These are phyloP conservation scores for Ooceraea biroi DNA, from an alignment of 1,140 invertebrate species.

Conservation along the genomic window DNA sequence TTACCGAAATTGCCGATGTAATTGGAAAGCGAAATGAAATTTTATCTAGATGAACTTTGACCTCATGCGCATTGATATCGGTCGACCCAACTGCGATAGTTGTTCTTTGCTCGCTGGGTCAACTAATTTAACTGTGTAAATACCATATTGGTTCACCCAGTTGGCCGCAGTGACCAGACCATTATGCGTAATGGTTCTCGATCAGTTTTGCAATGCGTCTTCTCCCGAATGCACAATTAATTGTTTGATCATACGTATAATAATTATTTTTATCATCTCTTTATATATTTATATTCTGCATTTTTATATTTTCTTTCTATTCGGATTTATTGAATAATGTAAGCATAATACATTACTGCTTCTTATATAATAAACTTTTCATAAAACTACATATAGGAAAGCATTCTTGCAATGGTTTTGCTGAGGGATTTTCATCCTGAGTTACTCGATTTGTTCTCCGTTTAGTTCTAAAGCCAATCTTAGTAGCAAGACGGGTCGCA, in stretches of 20 bases:
- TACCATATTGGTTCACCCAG: slow-evolving; percentile 52
- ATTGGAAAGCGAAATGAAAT: slow-evolving; percentile 12
- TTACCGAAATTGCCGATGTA: background rate
- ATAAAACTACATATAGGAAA: too few species aligned
- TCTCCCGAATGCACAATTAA: background rate
- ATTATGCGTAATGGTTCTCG: slow-evolving; percentile 23
- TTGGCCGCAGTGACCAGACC: slow-evolving; percentile 32
- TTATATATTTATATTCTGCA: too few species aligned
- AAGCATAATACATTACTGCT: too few species aligned
- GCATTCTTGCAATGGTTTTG: too few species aligned
- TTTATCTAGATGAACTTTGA: slow-evolving; percentile 32
- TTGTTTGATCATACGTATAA: background rate
- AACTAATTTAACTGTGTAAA: slow-evolving; percentile 65
- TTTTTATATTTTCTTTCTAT: background rate
- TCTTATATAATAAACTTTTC: too few species aligned
- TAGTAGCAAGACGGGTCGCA: background rate
- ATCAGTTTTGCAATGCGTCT: slow-evolving; percentile 15
- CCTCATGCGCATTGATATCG: background rate
- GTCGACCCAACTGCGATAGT: slow-evolving; percentile 20
- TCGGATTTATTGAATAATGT: background rate
- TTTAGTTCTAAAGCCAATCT: slow-evolving; percentile 30
- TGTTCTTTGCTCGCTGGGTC: slow-evolving; percentile 35
- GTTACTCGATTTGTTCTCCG: slow-evolving; percentile 9
- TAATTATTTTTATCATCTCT: background rate
- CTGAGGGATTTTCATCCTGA: slow-evolving; percentile 15